phyloP scores from a whole-genome alignment of 2,888 invertebrate species.

The Iselma pallidipennis region DNA sequence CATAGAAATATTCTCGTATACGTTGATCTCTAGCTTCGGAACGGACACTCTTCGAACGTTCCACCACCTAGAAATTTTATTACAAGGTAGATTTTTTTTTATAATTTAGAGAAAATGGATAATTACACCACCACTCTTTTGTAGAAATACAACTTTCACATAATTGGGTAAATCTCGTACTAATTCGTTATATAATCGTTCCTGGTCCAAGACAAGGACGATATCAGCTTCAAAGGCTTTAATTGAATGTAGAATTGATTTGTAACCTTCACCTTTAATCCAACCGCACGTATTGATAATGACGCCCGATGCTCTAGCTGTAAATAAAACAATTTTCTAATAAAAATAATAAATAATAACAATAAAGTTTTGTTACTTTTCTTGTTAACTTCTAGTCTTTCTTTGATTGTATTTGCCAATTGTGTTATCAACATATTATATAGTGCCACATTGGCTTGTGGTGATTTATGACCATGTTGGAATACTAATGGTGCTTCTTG shows the following conservation, averaged over 20 bases:
- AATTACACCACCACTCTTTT: constrained; percentile 92
- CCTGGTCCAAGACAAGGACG: constrained; percentile 94
- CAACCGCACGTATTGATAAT: constrained; percentile 98
- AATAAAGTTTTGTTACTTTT: constrained; percentile 71
- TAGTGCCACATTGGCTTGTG: constrained; percentile 76
- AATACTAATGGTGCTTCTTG: constrained; percentile 91
- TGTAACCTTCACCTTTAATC: constrained; percentile 92
- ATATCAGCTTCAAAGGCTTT: constrained; percentile 95
- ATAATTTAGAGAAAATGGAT: neutral
- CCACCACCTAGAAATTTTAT: constrained; percentile 70
- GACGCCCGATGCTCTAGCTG: constrained; percentile 84
- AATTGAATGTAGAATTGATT: constrained; percentile 82
- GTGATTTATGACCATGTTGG: constrained; percentile 87
- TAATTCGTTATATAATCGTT: constrained; percentile 92
- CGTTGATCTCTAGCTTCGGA: constrained; percentile 77
- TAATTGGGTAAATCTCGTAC: constrained; percentile 91
- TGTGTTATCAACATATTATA: constrained; percentile 83
- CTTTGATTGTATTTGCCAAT: constrained; percentile 83
- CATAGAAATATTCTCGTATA: constrained; percentile 96
- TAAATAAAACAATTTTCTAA: constrained; percentile 32
- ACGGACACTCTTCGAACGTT: constrained; percentile 73
- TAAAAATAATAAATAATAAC: constrained; percentile 15
- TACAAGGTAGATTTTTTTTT: no score
- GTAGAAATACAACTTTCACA: constrained; percentile 74
- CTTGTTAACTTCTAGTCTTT: constrained; percentile 83